Conservation (phyloP, 2,797 vertebrate species). For the Pagetopsis macropterus region DNA sequence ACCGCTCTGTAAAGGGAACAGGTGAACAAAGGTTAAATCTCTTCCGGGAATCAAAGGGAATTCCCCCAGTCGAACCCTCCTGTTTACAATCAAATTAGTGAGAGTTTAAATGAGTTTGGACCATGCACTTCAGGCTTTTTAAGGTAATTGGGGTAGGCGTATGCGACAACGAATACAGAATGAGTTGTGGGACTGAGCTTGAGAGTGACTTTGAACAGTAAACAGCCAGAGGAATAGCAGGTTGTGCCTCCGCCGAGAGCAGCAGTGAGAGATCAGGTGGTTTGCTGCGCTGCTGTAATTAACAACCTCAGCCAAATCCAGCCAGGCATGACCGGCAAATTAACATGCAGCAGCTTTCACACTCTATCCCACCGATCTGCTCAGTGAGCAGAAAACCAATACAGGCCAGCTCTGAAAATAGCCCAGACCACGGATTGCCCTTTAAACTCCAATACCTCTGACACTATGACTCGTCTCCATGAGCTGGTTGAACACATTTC, state of each 20-base stretch:
- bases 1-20: neutral
- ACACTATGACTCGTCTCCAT: conserved; percentile 34
- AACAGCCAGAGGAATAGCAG: neutral
- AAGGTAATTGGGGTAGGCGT: neutral
- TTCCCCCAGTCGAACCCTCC: conserved; percentile 17
- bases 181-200: neutral
- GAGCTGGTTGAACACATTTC: conserved; percentile 26
- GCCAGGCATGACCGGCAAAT: conserved; percentile 79
- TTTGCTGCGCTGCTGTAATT: conserved; percentile 78
- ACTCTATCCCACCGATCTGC: conserved; percentile 74
- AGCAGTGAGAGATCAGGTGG: conserved; percentile 79
- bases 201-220: conserved; percentile 23
- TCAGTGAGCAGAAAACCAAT: conserved; percentile 78
- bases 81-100: conserved; percentile 4
- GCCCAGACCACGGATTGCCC: conserved; percentile 48
- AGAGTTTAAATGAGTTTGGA: neutral
- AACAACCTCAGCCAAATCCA: conserved; percentile 79
- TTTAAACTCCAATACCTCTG: conserved; percentile 48
- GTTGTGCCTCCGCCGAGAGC: conserved; percentile 48
- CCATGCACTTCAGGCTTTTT: conserved; percentile 4
- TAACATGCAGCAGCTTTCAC: conserved; percentile 80
- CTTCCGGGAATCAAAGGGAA: neutral
- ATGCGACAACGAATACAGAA: neutral
- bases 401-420: conserved; percentile 70
- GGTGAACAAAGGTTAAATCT: conserved; percentile 1